phyloP scores from a whole-genome alignment of 2,888 invertebrate genomes.

The Apodemia hepburni region DNA sequence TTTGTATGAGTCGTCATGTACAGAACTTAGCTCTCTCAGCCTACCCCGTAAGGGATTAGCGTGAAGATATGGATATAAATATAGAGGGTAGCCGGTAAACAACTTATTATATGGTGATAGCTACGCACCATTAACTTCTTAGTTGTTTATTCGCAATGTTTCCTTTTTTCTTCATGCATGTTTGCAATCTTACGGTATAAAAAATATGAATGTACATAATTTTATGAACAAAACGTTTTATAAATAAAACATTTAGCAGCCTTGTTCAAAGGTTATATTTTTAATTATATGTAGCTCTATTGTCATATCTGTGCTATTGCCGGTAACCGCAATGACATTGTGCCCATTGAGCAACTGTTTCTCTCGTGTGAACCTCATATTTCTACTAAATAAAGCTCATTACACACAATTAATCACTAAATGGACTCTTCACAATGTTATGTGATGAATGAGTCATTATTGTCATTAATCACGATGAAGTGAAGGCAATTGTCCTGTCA shows the following conservation, averaged over 20 bases:
- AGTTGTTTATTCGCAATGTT: too few relatives aligned
- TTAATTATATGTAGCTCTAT: constrained; percentile 23
- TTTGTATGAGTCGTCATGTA: too few relatives aligned
- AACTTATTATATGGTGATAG: too few relatives aligned
- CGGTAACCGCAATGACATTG: constrained; percentile 33
- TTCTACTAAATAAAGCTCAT: constrained; percentile 41
- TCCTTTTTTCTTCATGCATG: too few relatives aligned
- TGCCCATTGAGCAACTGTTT: constrained; percentile 40
- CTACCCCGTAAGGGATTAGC: too few relatives aligned
- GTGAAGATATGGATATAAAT: too few relatives aligned
- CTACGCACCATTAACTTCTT: too few relatives aligned
- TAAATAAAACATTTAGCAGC: constrained; percentile 1
- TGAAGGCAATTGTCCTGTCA: constrained; percentile 7
- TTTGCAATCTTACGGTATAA: too few relatives aligned
- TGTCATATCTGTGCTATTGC: constrained; percentile 20
- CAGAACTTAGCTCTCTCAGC: too few relatives aligned
- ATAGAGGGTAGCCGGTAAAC: too few relatives aligned
- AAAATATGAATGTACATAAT: too few relatives aligned
- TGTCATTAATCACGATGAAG: constrained; percentile 2
- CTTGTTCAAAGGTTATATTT: not conserved
- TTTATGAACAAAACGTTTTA: not conserved
- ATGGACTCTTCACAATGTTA: constrained; percentile 11
- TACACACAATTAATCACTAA: constrained; percentile 25
- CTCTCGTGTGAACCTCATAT: constrained; percentile 38
- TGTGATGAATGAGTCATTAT: constrained; percentile 7